Evolutionary conservation across 2,888 invertebrate genomes (phyloP), one percentile per base, ranked within the genome.

Genomic region (Miltochrista miniata): DNA sequence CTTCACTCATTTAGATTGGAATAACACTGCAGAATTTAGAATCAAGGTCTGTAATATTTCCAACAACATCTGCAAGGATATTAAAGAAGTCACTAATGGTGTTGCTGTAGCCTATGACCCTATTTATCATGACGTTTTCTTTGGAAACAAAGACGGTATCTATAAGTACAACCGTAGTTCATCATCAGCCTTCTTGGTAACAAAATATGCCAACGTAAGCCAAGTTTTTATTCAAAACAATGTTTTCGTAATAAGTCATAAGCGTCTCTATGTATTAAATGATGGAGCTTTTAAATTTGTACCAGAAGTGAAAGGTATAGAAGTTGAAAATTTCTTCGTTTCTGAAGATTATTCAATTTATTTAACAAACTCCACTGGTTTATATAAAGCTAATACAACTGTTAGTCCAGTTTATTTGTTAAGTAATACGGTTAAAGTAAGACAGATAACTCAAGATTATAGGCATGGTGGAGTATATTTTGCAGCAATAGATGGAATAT

Each of bases 361-460:
- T 24, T 44, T 24, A 11, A 18, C 44, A 7, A 44, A 44, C 11
- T 10, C 11, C 7, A 29, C 35, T 29, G 44, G 44, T 29, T 44
- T 44, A 11, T 44, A 29, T 35, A 44, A 44, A 44, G 35, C 24
- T 2, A 10, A 44, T 35, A 44, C 12, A 13, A 18, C 35, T 24
- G 35, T 14, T 10, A 1, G 9, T 11, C 24, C 34, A 7, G 35
- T 35, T 13, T 24, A 35, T 10, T 13, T 35, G 11, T 11, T 44
- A 8, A 35, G 35, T 35, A 29, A 44, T 13, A 13, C n/a, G 4
- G 10, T 35, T 3, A 35, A 24, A 7, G 35, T 44, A 4, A 44
- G 13, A 9, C 44, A 44, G 35, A 44, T 44, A 35, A 24, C 24
- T 1, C 35, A 44, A 44, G 44, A 44, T 13, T 35, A 44, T 35